Evolutionary conservation across 2,113 vertebrate genomes (phyloP).

Genomic region (Nestor notabilis): DNA sequence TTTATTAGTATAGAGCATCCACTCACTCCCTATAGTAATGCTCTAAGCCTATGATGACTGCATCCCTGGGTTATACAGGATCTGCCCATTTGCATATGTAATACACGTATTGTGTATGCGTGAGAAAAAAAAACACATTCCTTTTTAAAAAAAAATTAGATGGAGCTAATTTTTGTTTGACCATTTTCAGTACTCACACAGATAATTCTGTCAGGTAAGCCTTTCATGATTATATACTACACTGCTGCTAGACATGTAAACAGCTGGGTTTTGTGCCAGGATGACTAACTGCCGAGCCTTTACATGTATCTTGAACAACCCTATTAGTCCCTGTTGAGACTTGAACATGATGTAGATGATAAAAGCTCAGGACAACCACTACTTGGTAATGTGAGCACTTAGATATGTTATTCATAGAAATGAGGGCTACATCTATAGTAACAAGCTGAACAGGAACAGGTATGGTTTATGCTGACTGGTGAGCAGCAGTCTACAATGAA

Average conservation of each 20-base stretch:
- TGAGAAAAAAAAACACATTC: background rate
- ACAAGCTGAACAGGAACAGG: background rate
- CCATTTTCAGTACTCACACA: background rate
- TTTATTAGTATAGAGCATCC: background rate
- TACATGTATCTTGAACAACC: background rate
- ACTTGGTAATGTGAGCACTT: background rate
- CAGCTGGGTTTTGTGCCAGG: background rate
- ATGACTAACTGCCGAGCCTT: background rate
- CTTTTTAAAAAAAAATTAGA: background rate
- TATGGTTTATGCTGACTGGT: background rate
- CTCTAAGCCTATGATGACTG: background rate
- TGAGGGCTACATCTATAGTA: background rate
- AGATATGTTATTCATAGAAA: background rate
- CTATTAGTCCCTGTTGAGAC: background rate
- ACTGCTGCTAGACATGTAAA: background rate
- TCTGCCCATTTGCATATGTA: background rate
- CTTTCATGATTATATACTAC: background rate
- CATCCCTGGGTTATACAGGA: background rate
- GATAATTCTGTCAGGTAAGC: background rate
- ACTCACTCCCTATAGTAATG: background rate
- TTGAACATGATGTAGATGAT: background rate
- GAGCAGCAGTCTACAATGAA: background rate
- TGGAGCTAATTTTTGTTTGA: background rate
- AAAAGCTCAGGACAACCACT: background rate
- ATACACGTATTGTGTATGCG: rapidly evolving